Base-by-base conservation (phyloP, 2,888 invertebrate genomes). In the Lasioglossum pauxillum region DNA sequence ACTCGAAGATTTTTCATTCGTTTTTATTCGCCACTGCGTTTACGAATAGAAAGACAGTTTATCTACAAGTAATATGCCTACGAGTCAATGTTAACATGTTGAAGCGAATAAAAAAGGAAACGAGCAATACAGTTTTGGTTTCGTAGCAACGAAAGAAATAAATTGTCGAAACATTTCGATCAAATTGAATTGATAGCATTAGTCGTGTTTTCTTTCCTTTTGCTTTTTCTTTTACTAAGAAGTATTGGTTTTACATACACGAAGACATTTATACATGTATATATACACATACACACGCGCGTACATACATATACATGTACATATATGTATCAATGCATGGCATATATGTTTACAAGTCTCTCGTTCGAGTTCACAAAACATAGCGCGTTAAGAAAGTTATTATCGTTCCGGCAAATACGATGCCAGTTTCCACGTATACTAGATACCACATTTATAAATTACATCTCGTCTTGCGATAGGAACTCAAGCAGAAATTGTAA, bases 221-320 rank as follows among this genome's bases (percentile, higher is more conserved):
- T 80, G 49, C 46, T 46, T 73, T 71, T 74, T 75, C 31, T 77
- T 80, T 75, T 82, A 75, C 35, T 89, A 88, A 80, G 49, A 87
- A 84, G 80, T 88, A 82, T 83, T 78, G 78, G 78, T 89, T 84
- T 89, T 88, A 88, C 87, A 84, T 89, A 90, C 80, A 90, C 77
- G 86, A 74, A 72, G 41, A 86, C 86, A 90, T 90, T 85, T 92
- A 92, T 92, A 93, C 91, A 92, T 91, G 90, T 91, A 88, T 90
- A 91, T 90, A 90, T 89, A 92, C 82, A 90, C 84, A 84, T 81
- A 78, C 84, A 81, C 82, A 78, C 64, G 16, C 31, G 64, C 64
- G 64, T 31, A 31, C 60, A 60, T 72, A 83, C 64, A 89, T 80
- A 85, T 86, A 88, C 86, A 88, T 88, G 80, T 88, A 84, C 80